These are phyloP conservation scores for Thripadectes ignobilis DNA, from an alignment of 2,797 vertebrate species.

Conservation along the genomic window DNA sequence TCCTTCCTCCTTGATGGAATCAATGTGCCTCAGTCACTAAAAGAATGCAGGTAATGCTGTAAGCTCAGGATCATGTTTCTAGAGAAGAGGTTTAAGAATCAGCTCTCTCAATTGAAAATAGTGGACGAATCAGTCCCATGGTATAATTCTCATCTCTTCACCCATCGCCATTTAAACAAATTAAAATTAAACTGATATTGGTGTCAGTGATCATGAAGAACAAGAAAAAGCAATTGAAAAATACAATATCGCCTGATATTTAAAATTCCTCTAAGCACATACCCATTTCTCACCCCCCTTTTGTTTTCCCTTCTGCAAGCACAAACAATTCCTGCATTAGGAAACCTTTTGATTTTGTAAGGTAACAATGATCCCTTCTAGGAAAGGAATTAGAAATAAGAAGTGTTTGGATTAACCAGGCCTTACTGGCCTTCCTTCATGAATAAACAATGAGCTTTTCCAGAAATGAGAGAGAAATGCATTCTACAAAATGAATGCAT, in stretches of 20 bases:
- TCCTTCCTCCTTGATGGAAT: not conserved
- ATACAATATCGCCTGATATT: not conserved
- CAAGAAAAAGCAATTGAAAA: not conserved
- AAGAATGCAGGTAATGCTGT: accelerated
- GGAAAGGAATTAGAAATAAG: not conserved
- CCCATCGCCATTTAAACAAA: not conserved
- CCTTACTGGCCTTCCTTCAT: slow-evolving; percentile 1
- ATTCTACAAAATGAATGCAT: slow-evolving; percentile 13
- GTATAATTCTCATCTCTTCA: not conserved
- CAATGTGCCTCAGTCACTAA: not conserved
- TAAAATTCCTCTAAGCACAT: not conserved
- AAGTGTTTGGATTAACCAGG: slow-evolving; percentile 2
- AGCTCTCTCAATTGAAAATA: not conserved
- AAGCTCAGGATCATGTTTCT: not conserved
- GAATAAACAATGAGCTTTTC: slow-evolving; percentile 50
- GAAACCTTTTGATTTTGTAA: not conserved
- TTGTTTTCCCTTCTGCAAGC: not conserved
- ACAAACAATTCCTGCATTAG: not conserved
- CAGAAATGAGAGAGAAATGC: slow-evolving; percentile 10
- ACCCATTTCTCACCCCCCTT: not conserved
- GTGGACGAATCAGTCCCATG: accelerated
- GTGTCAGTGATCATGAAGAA: not conserved
- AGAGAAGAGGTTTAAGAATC: not conserved
- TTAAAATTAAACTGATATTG: not conserved
- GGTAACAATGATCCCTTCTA: not conserved